Base-by-base conservation (phyloP, 2,797 vertebrate genomes). In the Chrysocyon brachyurus region DNA sequence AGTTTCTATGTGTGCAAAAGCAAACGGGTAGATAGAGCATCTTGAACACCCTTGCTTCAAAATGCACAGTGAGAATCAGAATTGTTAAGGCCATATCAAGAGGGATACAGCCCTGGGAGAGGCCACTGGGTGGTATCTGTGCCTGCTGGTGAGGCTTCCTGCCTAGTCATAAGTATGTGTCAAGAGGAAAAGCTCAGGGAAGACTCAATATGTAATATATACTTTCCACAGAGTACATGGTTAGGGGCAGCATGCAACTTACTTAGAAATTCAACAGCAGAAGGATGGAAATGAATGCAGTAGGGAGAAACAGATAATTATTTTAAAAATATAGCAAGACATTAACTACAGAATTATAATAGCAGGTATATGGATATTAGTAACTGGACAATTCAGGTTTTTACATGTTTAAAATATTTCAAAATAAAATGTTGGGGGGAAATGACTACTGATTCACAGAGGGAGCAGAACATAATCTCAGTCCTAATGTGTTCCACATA, bases 281-380 rank as follows among this genome's bases (percentile, higher is more conserved):
- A 40, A 57, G 12, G 31, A 87, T 14, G 52, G 61, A 92, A 83
- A 52, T 31, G 22, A 14, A 36, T 31, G 9, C 36, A n/a, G 75
- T 7, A 24, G 77, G 31, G 19, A 33, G 33, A 87, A 40, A 52
- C 1, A 31, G 14, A 66, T 14, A 83, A 40, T 11, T 22, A 31
- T 0, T 21, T 0, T 0, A 26, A 88, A 56, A n/a, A 79, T 16
- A 14, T 0, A 83, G 79, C 26, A 46, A 75, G 59, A n/a, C 10
- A n/a, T 70, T 54, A 61, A 33, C 0, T 56, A 31, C 2, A 15
- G 46, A n/a, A 33, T 15, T 3, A 7, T 36, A 26, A 15, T 3
- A 33, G 54, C 19, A 31, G 26, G 0, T 12, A 26, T 12, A 7
- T 6, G 28, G 33, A 9, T 28, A 36, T 40, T 68, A 14, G 33